Conservation (phyloP, 2,888 invertebrate genomes). For the Drosophila diplacantha region DNA sequence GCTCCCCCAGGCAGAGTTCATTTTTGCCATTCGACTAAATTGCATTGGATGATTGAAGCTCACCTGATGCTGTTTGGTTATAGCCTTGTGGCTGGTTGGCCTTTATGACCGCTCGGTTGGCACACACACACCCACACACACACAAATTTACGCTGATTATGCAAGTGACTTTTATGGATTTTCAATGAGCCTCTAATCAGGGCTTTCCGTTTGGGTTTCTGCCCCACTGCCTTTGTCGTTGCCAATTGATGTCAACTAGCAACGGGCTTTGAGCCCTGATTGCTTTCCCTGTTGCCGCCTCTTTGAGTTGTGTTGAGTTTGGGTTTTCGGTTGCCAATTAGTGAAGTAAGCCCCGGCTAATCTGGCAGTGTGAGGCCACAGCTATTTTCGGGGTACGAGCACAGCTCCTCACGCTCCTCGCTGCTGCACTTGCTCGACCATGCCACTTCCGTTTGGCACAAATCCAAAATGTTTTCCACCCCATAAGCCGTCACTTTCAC, state of each 20-base stretch:
- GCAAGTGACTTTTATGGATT: slow-evolving; percentile 52
- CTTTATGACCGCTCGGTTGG: slow-evolving; percentile 41
- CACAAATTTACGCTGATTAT: slow-evolving; percentile 52
- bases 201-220: slow-evolving; percentile 12
- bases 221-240: slow-evolving; percentile 30
- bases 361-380: slow-evolving; percentile 17
- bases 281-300: slow-evolving; percentile 23
- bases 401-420: slow-evolving; percentile 1
- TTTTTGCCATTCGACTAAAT: slow-evolving; percentile 59
- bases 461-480: slow-evolving; percentile 53
- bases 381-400: slow-evolving; percentile 4
- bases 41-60: slow-evolving; percentile 46
- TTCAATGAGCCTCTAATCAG: slow-evolving; percentile 59
- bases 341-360: slow-evolving; percentile 30
- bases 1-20: slow-evolving; percentile 69
- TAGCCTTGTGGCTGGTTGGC: slow-evolving; percentile 5
- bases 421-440: slow-evolving; percentile 32
- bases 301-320: slow-evolving; percentile 14
- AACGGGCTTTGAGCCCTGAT: slow-evolving; percentile 29
- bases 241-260: slow-evolving; percentile 50
- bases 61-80: slow-evolving; percentile 32
- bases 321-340: slow-evolving; percentile 35
- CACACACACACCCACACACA: slow-evolving; percentile 9
- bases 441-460: slow-evolving; percentile 55
- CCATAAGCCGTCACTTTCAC: slow-evolving; percentile 48